Conservation (phyloP, 2,797 vertebrate species). For the Otolemur crassicaudatus region DNA sequence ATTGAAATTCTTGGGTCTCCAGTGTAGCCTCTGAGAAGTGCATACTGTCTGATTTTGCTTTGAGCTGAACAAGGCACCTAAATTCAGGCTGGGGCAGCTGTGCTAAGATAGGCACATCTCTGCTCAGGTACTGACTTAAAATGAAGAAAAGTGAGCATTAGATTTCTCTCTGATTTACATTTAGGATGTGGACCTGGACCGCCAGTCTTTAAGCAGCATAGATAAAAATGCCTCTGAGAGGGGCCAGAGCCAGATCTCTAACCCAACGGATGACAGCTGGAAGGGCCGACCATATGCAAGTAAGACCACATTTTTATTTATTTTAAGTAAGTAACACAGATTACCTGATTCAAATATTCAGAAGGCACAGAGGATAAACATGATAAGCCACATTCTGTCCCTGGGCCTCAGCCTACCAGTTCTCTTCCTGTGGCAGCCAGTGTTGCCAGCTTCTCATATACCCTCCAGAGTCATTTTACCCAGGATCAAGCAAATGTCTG, state of each 20-base stretch:
- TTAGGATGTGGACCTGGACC: constrained; percentile 96
- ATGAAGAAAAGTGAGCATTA: neutral
- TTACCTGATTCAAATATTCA: neutral
- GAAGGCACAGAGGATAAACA: neutral
- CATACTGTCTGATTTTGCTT: neutral
- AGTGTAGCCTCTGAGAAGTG: neutral
- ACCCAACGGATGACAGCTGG: constrained; percentile 96
- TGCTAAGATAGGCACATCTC: neutral
- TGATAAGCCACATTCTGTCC: neutral
- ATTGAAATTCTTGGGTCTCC: neutral
- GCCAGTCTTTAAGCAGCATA: constrained; percentile 95
- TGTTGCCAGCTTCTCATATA: neutral
- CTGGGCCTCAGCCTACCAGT: neutral
- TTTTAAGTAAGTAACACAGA: neutral
- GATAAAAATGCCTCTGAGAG: constrained; percentile 96
- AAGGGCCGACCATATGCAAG: constrained; percentile 93
- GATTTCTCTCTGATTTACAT: constrained; percentile 68
- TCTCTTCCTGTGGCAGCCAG: neutral
- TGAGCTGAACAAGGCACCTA: neutral
- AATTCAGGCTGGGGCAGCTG: neutral
- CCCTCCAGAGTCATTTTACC: neutral
- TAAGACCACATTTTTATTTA: constrained; percentile 86
- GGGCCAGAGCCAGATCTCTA: constrained; percentile 97
- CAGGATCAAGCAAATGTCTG: neutral
- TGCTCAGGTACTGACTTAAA: neutral